Conservation (phyloP, 1,140 invertebrate genomes). For the Helicorthomorpha holstii region DNA sequence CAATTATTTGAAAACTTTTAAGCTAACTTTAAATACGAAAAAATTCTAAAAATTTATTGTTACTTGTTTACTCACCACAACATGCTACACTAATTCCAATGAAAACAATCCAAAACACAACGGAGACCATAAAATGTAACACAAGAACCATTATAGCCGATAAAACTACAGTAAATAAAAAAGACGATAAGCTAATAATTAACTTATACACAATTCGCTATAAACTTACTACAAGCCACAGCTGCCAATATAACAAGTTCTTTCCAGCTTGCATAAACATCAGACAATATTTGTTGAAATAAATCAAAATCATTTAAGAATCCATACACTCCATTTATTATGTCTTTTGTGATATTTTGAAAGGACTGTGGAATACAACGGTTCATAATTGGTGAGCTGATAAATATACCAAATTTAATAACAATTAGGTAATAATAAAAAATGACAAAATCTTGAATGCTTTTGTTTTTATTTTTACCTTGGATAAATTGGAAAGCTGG, state of each 20-base stretch:
- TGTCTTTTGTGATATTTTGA: conserved; percentile 36
- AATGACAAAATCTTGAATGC: too few species aligned
- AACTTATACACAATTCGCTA: not conserved
- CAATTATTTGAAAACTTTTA: not conserved
- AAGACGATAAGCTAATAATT: not conserved
- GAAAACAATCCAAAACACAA: conserved; percentile 48
- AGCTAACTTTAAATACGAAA: conserved; percentile 41
- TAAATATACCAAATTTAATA: conserved; percentile 15
- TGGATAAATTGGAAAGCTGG: conserved; percentile 47
- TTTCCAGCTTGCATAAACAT: conserved; percentile 68
- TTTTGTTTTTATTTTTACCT: conserved; percentile 28
- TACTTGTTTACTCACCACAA: too few species aligned
- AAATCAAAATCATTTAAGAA: conserved; percentile 72
- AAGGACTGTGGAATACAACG: conserved; percentile 61
- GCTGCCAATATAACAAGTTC: conserved; percentile 30
- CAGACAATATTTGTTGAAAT: conserved; percentile 67
- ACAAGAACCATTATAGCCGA: conserved; percentile 65
- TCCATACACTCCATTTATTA: conserved; percentile 53
- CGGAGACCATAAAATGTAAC: conserved; percentile 59
- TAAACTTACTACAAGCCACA: conserved; percentile 54
- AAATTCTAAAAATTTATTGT: conserved; percentile 30
- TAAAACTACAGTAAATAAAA: conserved; percentile 42
- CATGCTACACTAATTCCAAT: not conserved
- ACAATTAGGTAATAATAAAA: not conserved
- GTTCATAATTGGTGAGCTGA: conserved; percentile 56